Conservation (phyloP, 2,888 invertebrate species). For the Microctonus brassicae region DNA sequence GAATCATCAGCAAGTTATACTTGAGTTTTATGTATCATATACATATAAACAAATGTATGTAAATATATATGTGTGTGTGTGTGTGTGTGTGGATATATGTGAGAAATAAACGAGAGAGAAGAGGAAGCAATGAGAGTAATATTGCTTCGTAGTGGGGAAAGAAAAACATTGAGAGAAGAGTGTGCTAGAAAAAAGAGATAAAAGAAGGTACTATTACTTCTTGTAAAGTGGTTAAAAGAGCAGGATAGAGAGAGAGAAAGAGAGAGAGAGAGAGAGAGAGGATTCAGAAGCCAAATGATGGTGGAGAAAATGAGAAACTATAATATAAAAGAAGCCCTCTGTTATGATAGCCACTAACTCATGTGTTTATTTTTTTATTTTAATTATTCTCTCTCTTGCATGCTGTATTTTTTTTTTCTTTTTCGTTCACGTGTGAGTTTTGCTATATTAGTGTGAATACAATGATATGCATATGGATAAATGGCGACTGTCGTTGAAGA, state of each 20-base stretch:
- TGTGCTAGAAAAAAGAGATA: conserved; percentile 30
- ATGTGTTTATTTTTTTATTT: neutral
- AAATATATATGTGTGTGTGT: no score
- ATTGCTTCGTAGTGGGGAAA: neutral
- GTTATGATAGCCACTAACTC: neutral
- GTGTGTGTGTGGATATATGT: conserved; percentile 15
- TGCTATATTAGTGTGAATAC: no score
- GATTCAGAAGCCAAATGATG: conserved; percentile 33
- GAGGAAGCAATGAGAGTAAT: neutral
- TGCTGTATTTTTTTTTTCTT: no score
- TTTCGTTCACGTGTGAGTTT: neutral
- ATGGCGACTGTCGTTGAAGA: neutral
- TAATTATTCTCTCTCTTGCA: neutral
- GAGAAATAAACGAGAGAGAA: conserved; percentile 23
- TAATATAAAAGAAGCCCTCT: conserved; percentile 13
- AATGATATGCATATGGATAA: neutral
- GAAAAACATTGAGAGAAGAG: conserved; percentile 30
- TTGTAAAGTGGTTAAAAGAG: conserved; percentile 5
- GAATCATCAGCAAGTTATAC: no score
- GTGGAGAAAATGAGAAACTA: conserved; percentile 33
- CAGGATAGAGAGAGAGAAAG: no score
- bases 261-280: conserved; percentile 14
- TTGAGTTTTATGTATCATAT: no score
- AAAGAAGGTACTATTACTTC: neutral
- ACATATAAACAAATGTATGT: no score